A percentile compares a stretch with the other conserved stretches of the same genome.
Conservation (phyloP, 2,797 vertebrate species). For the Sebastes jordani region DNA sequence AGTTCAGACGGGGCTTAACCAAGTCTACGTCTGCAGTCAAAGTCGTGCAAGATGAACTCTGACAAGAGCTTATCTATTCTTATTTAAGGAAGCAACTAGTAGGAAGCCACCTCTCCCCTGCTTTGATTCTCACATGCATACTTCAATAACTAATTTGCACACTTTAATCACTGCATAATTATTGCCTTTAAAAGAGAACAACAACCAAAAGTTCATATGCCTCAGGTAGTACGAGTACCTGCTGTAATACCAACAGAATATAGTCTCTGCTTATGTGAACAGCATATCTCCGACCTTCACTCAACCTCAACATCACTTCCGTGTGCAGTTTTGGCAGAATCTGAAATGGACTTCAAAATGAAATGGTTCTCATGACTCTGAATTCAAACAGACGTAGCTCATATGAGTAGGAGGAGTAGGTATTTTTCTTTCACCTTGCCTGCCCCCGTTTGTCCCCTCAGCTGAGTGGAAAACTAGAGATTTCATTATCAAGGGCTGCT, state of each 20-base stretch:
- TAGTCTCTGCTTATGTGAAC: neutral
- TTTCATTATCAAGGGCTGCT: conserved; percentile 52
- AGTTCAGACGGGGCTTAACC: conserved; percentile 59
- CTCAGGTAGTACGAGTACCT: neutral
- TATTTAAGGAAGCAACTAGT: no score
- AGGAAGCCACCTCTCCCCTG: neutral
- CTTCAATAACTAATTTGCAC: neutral
- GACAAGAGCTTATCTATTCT: neutral
- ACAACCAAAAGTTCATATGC: neutral
- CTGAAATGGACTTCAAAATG: neutral
- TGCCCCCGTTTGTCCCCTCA: conserved; percentile 20
- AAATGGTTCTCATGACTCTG: neutral
- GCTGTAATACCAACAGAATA: neutral
- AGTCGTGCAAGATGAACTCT: conserved; percentile 10
- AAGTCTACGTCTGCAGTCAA: conserved; percentile 32
- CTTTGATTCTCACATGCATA: neutral
- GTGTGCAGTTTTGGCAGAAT: neutral
- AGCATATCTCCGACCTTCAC: neutral
- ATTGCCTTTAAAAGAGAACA: neutral
- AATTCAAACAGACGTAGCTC: conserved; percentile 27
- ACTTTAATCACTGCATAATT: neutral
- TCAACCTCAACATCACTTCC: conserved; percentile 6
- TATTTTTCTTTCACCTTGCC: conserved; percentile 21
- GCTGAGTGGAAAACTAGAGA: conserved; percentile 42
- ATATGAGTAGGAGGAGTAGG: neutral